phyloP scores from a whole-genome alignment of 2,888 invertebrate genomes.

The Pristionchus maxplancki region DNA sequence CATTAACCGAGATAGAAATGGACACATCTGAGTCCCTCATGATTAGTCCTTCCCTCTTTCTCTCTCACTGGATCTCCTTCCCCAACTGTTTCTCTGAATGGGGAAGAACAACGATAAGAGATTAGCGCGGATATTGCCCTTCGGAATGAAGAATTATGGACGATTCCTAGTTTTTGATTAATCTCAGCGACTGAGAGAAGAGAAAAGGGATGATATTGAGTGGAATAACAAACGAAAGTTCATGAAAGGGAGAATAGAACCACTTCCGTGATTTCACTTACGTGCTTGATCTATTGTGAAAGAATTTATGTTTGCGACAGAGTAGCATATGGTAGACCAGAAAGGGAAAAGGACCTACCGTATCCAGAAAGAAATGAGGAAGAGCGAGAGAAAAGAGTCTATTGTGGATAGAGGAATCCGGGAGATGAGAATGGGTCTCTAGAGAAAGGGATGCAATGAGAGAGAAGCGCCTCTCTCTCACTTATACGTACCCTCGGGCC shows the following conservation, averaged over 20 bases:
- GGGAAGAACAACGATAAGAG: not conserved
- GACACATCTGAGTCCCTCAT: constrained; percentile 51
- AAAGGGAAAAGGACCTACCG: not conserved
- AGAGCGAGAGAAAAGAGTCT: constrained; percentile 32
- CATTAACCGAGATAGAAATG: constrained; percentile 50
- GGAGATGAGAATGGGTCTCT: constrained; percentile 45
- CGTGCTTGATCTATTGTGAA: not conserved
- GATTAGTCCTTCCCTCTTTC: constrained; percentile 27
- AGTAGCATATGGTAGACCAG: not conserved
- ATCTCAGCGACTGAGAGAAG: not conserved
- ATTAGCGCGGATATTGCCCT: not conserved
- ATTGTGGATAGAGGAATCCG: constrained; percentile 24
- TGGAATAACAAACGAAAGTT: constrained; percentile 41
- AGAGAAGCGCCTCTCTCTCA: constrained; percentile 15
- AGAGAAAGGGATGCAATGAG: constrained; percentile 37
- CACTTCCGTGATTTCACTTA: constrained; percentile 31
- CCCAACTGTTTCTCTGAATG: constrained; percentile 12
- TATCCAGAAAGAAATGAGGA: constrained; percentile 22
- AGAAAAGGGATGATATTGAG: constrained; percentile 26
- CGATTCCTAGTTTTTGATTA: not conserved
- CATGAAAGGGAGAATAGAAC: constrained; percentile 12
- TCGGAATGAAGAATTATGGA: not conserved
- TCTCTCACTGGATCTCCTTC: not conserved
- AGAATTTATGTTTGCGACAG: not conserved
- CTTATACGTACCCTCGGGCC: constrained; percentile 38